phyloP scores from a whole-genome alignment of 2,888 invertebrate genomes.

The Eumerus sabulonum region DNA sequence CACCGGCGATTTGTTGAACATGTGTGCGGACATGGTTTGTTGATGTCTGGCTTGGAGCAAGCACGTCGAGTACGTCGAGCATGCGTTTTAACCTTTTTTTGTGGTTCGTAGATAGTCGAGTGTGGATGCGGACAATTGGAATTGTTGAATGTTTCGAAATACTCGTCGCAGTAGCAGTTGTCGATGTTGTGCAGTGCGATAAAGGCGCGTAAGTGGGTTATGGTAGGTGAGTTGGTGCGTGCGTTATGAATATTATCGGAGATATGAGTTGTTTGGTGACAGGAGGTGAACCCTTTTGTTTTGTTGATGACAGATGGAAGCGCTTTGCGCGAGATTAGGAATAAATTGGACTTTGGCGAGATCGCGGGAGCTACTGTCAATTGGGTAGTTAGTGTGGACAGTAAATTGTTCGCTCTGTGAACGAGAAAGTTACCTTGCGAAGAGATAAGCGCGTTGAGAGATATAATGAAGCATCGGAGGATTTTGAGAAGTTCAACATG shows the following conservation, averaged over 20 bases:
- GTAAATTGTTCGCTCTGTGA: too few species aligned
- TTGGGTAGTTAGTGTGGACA: too few species aligned
- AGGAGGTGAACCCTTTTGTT: constrained; percentile 6
- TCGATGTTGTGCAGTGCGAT: neutral
- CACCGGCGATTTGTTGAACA: constrained; percentile 64
- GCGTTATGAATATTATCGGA: constrained; percentile 43
- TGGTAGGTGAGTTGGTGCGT: constrained; percentile 23
- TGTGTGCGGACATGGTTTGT: constrained; percentile 60
- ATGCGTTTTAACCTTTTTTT: constrained; percentile 4
- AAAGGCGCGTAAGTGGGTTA: too few species aligned
- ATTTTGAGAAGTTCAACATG: too few species aligned
- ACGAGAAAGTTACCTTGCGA: too few species aligned
- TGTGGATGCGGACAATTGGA: constrained; percentile 43
- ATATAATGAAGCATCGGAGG: too few species aligned
- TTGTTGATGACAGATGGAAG: too few species aligned
- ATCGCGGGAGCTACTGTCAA: too few species aligned
- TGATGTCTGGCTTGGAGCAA: constrained; percentile 51
- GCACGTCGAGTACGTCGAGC: constrained; percentile 19
- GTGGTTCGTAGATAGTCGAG: constrained; percentile 1
- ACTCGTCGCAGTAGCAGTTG: constrained; percentile 27
- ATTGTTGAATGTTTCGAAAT: constrained; percentile 43
- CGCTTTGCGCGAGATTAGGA: neutral
- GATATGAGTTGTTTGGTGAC: constrained; percentile 19
- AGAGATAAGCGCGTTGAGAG: too few species aligned
- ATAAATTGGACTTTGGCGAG: neutral